These are phyloP conservation scores for Strigamia maritima DNA, from an alignment of 2,888 invertebrate species.

Conservation along the genomic window DNA sequence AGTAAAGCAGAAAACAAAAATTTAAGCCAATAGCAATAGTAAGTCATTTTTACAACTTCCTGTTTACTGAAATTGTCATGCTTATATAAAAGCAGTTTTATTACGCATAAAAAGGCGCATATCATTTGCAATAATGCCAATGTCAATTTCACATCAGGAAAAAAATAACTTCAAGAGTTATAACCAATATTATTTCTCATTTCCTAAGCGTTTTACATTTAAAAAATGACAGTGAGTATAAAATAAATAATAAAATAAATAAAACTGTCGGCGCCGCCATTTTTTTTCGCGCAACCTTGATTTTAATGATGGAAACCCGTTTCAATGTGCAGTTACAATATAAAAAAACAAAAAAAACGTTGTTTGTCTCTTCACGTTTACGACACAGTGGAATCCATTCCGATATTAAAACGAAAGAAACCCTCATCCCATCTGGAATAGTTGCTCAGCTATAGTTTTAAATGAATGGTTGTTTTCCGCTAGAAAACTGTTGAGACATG, in stretches of 20 bases:
- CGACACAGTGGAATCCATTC: background rate
- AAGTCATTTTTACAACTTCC: background rate
- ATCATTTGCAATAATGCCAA: no score
- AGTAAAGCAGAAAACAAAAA: background rate
- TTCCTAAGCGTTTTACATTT: no score
- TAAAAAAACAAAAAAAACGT: background rate
- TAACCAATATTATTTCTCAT: no score
- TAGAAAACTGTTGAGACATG: background rate
- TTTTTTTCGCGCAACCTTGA: background rate
- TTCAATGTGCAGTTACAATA: background rate
- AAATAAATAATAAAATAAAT: background rate
- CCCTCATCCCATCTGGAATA: background rate
- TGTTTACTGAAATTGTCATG: background rate
- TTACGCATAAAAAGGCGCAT: background rate
- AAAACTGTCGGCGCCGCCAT: background rate
- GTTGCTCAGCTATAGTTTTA: background rate
- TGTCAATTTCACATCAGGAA: background rate
- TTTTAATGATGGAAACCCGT: conserved; percentile 2
- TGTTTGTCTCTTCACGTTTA: conserved; percentile 13
- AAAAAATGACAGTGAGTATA: background rate
- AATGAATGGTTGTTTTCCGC: conserved; percentile 2
- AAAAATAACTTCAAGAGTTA: no score
- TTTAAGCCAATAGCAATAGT: background rate
- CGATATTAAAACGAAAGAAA: conserved; percentile 6
- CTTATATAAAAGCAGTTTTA: background rate